These are phyloP conservation scores for Agrenia bidenticulata DNA, from an alignment of 2,888 invertebrate genomes.

Conservation along the genomic window DNA sequence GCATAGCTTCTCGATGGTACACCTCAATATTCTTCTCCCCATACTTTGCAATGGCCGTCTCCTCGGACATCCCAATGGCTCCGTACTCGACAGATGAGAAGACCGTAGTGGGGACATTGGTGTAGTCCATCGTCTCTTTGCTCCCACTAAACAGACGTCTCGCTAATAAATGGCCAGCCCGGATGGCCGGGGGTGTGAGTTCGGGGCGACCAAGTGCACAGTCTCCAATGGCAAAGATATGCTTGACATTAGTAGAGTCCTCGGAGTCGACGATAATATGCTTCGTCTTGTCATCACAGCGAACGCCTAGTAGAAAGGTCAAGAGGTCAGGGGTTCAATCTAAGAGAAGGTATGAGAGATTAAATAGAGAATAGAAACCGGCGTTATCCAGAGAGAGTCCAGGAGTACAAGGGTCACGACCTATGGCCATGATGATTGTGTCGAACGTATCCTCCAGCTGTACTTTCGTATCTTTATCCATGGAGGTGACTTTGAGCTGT, in stretches of 20 bases:
- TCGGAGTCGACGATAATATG: constrained; percentile 20
- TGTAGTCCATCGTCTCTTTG: constrained; percentile 58
- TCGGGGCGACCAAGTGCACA: constrained; percentile 61
- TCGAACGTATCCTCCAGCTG: constrained; percentile 56
- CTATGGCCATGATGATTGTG: constrained; percentile 63
- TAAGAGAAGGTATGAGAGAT: no score
- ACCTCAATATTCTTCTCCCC: constrained; percentile 61
- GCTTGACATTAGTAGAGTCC: constrained; percentile 21
- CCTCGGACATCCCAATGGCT: constrained; percentile 63
- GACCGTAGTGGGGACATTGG: constrained; percentile 63
- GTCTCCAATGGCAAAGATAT: constrained; percentile 65
- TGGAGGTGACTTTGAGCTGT: constrained; percentile 49
- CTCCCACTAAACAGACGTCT: constrained; percentile 52
- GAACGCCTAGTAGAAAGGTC: no score
- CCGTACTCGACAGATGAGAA: constrained; percentile 67
- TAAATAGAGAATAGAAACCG: no score
- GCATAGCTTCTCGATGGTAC: constrained; percentile 62
- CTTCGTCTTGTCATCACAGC: not conserved
- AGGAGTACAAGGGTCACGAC: constrained; percentile 58
- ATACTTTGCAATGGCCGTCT: constrained; percentile 59
- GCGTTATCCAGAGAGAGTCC: constrained; percentile 58
- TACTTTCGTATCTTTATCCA: constrained; percentile 1
- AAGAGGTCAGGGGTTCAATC: no score
- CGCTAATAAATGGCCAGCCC: constrained; percentile 62
- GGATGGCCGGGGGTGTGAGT: constrained; percentile 60